A percentile compares a stretch with the other conserved stretches of the same genome.
phyloP scores from a whole-genome alignment of 1,140 invertebrate genomes.

The Atta colombica region DNA sequence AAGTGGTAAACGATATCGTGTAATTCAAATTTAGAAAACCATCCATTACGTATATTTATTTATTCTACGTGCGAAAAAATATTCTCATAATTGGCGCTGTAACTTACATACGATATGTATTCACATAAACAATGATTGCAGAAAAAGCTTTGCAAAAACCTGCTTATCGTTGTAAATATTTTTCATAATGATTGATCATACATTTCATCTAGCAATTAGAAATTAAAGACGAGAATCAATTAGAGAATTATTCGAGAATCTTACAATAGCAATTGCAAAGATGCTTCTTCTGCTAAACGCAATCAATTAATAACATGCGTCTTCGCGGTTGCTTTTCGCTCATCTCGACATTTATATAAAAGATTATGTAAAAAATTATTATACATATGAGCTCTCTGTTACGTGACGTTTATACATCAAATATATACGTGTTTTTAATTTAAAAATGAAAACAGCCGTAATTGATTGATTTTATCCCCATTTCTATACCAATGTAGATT shows the following conservation, averaged over 20 bases:
- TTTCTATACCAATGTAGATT: too few relatives aligned
- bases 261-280: too few relatives aligned
- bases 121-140: background rate
- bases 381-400: background rate
- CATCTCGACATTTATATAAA: background rate
- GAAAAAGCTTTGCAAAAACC: too few relatives aligned
- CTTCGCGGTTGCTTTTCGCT: background rate
- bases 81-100: background rate
- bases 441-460: background rate
- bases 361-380: constrained; percentile 6
- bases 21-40: background rate
- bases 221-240: too few relatives aligned
- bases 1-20: background rate
- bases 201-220: too few relatives aligned
- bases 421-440: background rate
- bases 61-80: background rate
- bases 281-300: too few relatives aligned
- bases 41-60: background rate
- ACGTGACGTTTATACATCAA: background rate
- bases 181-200: too few relatives aligned
- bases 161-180: too few relatives aligned
- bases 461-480: background rate
- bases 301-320: background rate
- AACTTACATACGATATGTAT: background rate
- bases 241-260: too few relatives aligned